Conservation (phyloP, 2,888 invertebrate species). For the Macropis europaea region DNA sequence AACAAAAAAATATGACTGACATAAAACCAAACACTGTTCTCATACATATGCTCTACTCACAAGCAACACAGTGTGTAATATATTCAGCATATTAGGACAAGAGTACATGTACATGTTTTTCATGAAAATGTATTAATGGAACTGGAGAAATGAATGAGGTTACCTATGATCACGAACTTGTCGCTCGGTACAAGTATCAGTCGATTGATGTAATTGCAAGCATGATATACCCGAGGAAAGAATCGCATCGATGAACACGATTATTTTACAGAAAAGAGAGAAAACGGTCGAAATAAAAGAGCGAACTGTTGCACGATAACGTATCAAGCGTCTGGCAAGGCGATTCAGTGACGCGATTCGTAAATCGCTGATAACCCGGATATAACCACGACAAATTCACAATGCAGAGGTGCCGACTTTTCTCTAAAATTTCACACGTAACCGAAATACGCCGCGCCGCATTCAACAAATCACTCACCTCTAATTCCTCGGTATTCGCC, state of each 20-base stretch:
- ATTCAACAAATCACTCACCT: slow-evolving; percentile 72
- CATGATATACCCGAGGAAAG: slow-evolving; percentile 8
- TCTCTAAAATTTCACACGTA: slow-evolving; percentile 26
- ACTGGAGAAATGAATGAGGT: slow-evolving; percentile 27
- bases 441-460: slow-evolving; percentile 42
- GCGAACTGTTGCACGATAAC: not conserved
- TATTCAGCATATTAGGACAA: no score
- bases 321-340: slow-evolving; percentile 18
- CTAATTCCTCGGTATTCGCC: slow-evolving; percentile 77
- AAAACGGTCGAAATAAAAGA: slow-evolving; percentile 5
- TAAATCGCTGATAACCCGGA: slow-evolving; percentile 42
- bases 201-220: slow-evolving; percentile 1
- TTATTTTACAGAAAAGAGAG: slow-evolving; percentile 4
- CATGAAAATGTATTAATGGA: not conserved
- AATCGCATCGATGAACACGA: slow-evolving; percentile 1
- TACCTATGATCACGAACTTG: slow-evolving; percentile 33
- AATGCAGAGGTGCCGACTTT: slow-evolving; percentile 35
- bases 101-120: no score
- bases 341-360: slow-evolving; percentile 29
- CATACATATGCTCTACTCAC: no score
- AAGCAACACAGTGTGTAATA: not conserved
- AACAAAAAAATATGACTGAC: slow-evolving; percentile 12
- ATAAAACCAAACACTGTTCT: no score
- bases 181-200: not conserved
- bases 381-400: slow-evolving; percentile 48